Evolutionary conservation across 2,888 invertebrate genomes (phyloP), one percentile per base, ranked within the genome.

Genomic region (Theodoxus fluviatilis): DNA sequence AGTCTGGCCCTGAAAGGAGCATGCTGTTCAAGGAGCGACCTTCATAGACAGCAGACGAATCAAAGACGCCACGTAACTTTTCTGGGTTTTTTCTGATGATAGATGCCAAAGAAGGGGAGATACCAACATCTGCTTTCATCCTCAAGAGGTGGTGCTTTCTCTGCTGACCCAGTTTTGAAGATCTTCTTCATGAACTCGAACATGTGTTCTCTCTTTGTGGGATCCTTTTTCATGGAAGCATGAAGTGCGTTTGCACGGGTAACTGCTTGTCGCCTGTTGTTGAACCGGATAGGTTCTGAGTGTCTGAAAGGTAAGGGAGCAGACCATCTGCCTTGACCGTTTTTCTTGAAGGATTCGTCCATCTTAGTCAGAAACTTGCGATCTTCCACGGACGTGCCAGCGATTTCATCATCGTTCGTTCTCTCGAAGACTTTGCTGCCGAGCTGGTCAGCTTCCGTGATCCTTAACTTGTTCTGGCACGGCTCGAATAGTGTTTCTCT

Each of bases 71-170:
- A 15, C 74, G 31, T 18, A 75, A 68, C 43, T 75, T 33, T 35
- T 70, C 67, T 35, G 75, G 75, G n/a, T 43, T 75, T 74, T 31
- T 73, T 64, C 2, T 68, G 71, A 49, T 75, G 72, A 59, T 75
- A 75, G 12, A 74, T 69, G 3, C 72, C 75, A 57, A 71, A 73
- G 9, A 72, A 22, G 1, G 76, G 77, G 0, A 75, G 35, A 57
- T 77, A 76, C 74, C 74, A 76, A n/a, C 31, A 37, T 43, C 70
- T 64, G 3, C 68, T 49, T 7, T 37, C 22, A 2, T 43, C 33
- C 18, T 52, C 6, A 1, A 67, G 25, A 15, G 66, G 28, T 7
- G 73, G 73, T 1, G 75, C 78, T 31, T 68, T 31, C 70, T 77
- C 77, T 22, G 76, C 73, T 66, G 71, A 68, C 1, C 72, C 55